Evolutionary conservation across 2,888 invertebrate species (phyloP), one percentile per base, ranked within the genome.

Genomic region (Pristionchus entomophagus): DNA sequence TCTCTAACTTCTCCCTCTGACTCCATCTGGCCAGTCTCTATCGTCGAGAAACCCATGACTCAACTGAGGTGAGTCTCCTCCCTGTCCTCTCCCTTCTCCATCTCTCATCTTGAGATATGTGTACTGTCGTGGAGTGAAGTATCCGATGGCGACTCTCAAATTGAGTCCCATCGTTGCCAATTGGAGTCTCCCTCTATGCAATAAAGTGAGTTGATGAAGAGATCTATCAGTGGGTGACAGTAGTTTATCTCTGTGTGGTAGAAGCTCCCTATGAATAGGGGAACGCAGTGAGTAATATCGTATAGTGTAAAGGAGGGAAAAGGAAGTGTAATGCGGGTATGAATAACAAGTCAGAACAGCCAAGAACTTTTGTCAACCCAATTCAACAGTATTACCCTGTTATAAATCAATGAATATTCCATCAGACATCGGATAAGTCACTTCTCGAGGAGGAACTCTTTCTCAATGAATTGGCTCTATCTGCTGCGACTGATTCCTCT

Each of bases 1-100:
- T 53, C 88, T 12, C 49, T 92, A 5, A 86, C 88, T 3, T 86
- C 87, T 12, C 86, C 89, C 17, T 87, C 88, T 5, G 92, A 92
- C 73, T 87, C 87, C 29, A 87, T 92, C 73, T 92, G 92, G 91
- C 93, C 92, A 5, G 84, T 93, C 62, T 84, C 88, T 19, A 84
- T 93, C 12, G 86, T 88, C 2, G 90, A 91, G 59, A 85, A 84
- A 51, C 69, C 73, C 0, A 26, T 26, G 17, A 53, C 26, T n/a
- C 56, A 82, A n/a, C 29, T 86, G 22, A 35, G 69, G 86, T 73
- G 19, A 0, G 38, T 78, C 6, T 38, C n/a, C 2, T 69, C 4
- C 6, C 6, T 4, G 22, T 2, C 14, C n/a, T n/a, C n/a, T 78
- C 6, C 22, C n/a, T 17, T 69, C 4, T 5, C 6, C 8, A 38